Evolutionary conservation across 2,797 vertebrate genomes (phyloP).

Genomic region (Poecilia gillii): DNA sequence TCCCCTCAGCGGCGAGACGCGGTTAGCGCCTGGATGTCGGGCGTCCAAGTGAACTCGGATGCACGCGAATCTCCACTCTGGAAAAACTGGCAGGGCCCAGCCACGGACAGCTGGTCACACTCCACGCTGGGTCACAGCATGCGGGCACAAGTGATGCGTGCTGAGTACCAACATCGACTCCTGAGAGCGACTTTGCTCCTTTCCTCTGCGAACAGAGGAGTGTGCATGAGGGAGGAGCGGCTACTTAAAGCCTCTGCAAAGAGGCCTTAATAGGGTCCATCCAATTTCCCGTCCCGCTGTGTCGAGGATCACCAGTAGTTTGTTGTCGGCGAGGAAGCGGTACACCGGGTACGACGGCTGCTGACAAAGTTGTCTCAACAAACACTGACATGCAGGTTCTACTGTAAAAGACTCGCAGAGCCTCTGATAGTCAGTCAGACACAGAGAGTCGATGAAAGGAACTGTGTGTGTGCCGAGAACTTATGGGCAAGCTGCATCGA

Average conservation of each 20-base stretch:
- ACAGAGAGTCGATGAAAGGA: slow-evolving; percentile 57
- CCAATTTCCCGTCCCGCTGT: slow-evolving; percentile 64
- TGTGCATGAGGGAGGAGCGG: slow-evolving; percentile 18
- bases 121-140: slow-evolving; percentile 59
- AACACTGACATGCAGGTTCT: slow-evolving; percentile 7
- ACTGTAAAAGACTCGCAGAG: slow-evolving; percentile 8
- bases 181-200: slow-evolving; percentile 17
- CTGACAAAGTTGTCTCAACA: slow-evolving; percentile 19
- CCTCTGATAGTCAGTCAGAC: slow-evolving; percentile 17
- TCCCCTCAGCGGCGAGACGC: slow-evolving; percentile 23
- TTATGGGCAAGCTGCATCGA: slow-evolving; percentile 14
- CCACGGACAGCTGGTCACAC: slow-evolving; percentile 69
- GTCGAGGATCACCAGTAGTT: slow-evolving; percentile 58
- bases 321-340: slow-evolving; percentile 44
- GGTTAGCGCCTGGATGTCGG: neutral
- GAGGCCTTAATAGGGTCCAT: slow-evolving; percentile 38
- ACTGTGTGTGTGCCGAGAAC: slow-evolving; percentile 43
- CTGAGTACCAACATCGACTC: slow-evolving; percentile 51
- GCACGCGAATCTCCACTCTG: slow-evolving; percentile 1
- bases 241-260: slow-evolving; percentile 47
- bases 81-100: slow-evolving; percentile 57
- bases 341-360: slow-evolving; percentile 44
- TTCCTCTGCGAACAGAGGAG: slow-evolving; percentile 4
- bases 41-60: slow-evolving; percentile 19
- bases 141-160: slow-evolving; percentile 54